These are phyloP conservation scores for Drosophila mojavensis DNA, from an alignment of 1,140 invertebrate genomes.

Conservation along the genomic window DNA sequence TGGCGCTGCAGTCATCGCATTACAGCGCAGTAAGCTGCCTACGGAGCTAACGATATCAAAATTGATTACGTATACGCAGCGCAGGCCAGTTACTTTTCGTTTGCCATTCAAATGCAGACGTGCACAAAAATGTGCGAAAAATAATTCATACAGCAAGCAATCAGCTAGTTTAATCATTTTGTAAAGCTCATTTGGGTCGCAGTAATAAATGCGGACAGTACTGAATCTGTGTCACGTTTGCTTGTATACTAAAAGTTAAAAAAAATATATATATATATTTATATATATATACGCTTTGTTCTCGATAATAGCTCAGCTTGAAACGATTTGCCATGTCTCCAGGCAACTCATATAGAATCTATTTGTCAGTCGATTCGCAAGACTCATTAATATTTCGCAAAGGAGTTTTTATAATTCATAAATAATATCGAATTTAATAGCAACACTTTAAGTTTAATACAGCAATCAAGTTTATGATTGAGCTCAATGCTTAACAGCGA, in stretches of 20 bases:
- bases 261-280: too few relatives aligned
- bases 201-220: neutral
- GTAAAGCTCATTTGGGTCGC: neutral
- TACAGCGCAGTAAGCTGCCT: conserved; percentile 22
- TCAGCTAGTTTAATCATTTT: neutral
- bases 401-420: neutral
- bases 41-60: conserved; percentile 24
- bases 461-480: neutral
- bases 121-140: too few relatives aligned
- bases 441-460: neutral
- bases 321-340: too few relatives aligned
- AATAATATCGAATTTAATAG: neutral
- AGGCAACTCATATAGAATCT: neutral
- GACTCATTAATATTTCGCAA: neutral
- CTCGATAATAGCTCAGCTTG: too few relatives aligned
- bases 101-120: neutral
- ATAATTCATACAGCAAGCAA: too few relatives aligned
- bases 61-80: conserved; percentile 13
- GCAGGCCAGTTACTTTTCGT: conserved; percentile 1
- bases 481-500: conserved; percentile 1
- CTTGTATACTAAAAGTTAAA: neutral
- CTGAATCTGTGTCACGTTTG: too few relatives aligned
- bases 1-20: conserved; percentile 14
- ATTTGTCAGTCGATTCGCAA: neutral
- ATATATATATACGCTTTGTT: too few relatives aligned